phyloP scores from a whole-genome alignment of 92 coral and sea anemone genomes.

The Epizoanthus ramosus region DNA sequence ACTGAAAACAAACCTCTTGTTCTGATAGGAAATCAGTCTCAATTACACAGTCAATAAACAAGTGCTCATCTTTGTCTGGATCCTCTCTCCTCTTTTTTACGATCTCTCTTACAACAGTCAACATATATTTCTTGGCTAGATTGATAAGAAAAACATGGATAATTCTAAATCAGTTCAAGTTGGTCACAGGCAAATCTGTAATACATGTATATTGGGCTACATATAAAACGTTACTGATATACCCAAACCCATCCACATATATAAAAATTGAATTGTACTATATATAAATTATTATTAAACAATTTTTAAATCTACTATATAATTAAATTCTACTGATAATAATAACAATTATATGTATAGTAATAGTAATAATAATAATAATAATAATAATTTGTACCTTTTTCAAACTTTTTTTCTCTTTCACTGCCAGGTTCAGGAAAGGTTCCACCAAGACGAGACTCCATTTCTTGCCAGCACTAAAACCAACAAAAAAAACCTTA shows the following conservation, averaged over 20 bases:
- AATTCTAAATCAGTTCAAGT: too few relatives aligned
- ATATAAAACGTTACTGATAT: too few relatives aligned
- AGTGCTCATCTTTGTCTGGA: constrained; percentile 61
- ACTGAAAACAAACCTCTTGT: constrained; percentile 64
- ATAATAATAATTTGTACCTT: constrained; percentile 45
- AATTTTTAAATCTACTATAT: too few relatives aligned
- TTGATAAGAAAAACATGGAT: too few relatives aligned
- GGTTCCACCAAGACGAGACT: constrained; percentile 60
- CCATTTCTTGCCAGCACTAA: constrained; percentile 83
- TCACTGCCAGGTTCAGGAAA: constrained; percentile 75
- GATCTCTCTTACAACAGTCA: constrained; percentile 40
- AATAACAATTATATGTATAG: too few relatives aligned
- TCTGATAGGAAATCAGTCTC: constrained; percentile 77
- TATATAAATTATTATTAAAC: too few relatives aligned
- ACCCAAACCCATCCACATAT: too few relatives aligned
- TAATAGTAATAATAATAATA: too few relatives aligned
- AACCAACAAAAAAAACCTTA: not conserved
- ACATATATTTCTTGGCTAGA: constrained; percentile 54
- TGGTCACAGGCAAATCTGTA: too few relatives aligned
- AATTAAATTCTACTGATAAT: too few relatives aligned
- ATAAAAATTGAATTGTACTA: too few relatives aligned
- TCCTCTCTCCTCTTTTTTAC: constrained; percentile 57
- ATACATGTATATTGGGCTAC: too few relatives aligned
- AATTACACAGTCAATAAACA: constrained; percentile 78
- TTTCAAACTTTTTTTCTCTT: constrained; percentile 64